Conservation (phyloP, 2,888 invertebrate genomes). For the Phengaris arion region DNA sequence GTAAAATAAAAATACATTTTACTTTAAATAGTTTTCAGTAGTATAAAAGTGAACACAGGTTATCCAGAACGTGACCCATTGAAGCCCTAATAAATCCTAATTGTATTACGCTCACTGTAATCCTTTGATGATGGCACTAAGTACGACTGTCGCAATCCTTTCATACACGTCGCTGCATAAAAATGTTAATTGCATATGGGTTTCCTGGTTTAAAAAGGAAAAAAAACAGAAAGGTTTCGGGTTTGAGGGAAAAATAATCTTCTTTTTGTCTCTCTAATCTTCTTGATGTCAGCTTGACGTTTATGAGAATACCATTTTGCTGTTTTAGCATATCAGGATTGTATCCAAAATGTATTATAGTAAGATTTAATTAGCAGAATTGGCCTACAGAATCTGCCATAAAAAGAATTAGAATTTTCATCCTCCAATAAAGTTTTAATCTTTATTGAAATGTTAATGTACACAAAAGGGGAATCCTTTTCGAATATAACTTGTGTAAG, state of each 20-base stretch:
- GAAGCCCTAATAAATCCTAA: conserved; percentile 21
- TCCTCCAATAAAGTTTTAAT: conserved; percentile 69
- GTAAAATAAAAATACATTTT: no score
- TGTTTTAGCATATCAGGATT: no score
- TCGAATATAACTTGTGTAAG: conserved; percentile 64
- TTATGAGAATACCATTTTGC: no score
- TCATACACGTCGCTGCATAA: neutral
- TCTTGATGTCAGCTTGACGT: no score
- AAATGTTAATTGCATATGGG: neutral
- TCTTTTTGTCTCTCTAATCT: no score
- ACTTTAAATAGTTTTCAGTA: no score
- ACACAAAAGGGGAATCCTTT: conserved; percentile 65
- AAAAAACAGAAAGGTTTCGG: neutral
- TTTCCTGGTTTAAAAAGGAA: neutral
- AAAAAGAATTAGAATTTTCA: conserved; percentile 58
- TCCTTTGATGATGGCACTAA: conserved; percentile 14
- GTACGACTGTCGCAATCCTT: neutral
- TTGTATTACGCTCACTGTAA: conserved; percentile 23
- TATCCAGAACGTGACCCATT: neutral
- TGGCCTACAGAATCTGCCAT: no score
- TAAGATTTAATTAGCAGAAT: no score
- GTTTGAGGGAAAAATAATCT: no score
- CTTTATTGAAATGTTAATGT: conserved; percentile 72
- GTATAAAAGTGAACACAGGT: neutral
- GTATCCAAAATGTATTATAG: no score